Conservation (phyloP, 2,113 vertebrate species). For the Leptodactylus fuscus region DNA sequence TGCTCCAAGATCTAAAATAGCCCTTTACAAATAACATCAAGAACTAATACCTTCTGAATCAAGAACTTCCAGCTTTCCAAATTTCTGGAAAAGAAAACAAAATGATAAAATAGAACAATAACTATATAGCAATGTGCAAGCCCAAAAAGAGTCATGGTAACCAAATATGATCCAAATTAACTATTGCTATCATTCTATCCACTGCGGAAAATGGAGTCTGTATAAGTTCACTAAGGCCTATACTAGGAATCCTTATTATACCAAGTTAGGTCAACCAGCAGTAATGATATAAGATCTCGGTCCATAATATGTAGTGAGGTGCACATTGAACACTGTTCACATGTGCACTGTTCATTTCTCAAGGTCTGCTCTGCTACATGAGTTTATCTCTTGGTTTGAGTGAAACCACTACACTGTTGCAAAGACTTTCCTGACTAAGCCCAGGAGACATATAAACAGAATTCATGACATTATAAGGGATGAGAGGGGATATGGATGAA, state of each 20-base stretch:
- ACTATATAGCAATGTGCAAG: background rate
- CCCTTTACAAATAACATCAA: too few relatives aligned
- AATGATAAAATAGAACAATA: background rate
- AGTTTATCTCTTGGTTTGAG: too few relatives aligned
- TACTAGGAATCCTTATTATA: background rate
- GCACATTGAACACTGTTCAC: too few relatives aligned
- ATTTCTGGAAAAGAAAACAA: slow-evolving; percentile 25
- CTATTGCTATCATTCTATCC: background rate
- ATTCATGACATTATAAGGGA: too few relatives aligned
- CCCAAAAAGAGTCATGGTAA: background rate
- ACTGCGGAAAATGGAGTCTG: background rate
- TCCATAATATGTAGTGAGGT: background rate
- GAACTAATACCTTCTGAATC: slow-evolving; percentile 53
- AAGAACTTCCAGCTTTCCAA: slow-evolving; percentile 62
- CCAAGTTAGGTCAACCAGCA: background rate
- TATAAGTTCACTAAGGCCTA: background rate
- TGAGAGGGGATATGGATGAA: too few relatives aligned
- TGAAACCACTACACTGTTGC: too few relatives aligned
- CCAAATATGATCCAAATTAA: background rate
- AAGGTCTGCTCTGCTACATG: too few relatives aligned
- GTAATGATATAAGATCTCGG: background rate
- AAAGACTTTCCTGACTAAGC: too few relatives aligned
- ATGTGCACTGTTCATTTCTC: too few relatives aligned
- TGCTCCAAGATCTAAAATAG: too few relatives aligned
- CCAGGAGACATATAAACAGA: too few relatives aligned